Evolutionary conservation across 2,797 vertebrate species (phyloP).

Genomic region (Channallabes apus): DNA sequence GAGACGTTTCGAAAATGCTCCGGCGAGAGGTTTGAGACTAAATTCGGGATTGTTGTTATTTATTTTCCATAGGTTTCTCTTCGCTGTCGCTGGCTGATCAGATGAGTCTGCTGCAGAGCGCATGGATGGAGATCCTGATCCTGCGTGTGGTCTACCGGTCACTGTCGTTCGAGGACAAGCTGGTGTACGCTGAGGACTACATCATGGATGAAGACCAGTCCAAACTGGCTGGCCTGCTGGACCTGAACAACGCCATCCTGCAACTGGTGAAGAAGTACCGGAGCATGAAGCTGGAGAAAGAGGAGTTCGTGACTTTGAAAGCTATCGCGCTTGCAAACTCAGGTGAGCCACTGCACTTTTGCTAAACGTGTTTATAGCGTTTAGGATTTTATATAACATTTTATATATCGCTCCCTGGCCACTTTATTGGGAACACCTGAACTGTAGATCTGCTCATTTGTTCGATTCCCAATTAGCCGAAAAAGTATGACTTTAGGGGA

Average conservation of each 20-base stretch:
- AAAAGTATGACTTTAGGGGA: not conserved
- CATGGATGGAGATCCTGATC: constrained; percentile 99
- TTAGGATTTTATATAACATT: not conserved
- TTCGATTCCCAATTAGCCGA: not conserved
- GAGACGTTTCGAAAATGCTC: not conserved
- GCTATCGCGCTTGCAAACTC: constrained; percentile 99
- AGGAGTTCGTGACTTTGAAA: constrained; percentile 98
- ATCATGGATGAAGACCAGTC: constrained; percentile 99
- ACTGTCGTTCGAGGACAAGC: constrained; percentile 96
- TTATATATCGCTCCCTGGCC: not conserved
- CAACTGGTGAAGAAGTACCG: constrained; percentile 99
- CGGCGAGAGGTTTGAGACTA: not conserved
- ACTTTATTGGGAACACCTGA: not conserved
- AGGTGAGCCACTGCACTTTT: constrained; percentile 72
- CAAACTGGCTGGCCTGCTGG: constrained; percentile 94
- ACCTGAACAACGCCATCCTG: constrained; percentile 97
- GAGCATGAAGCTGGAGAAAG: constrained; percentile 97
- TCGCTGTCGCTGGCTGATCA: constrained; percentile 97
- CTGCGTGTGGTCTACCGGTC: constrained; percentile 97
- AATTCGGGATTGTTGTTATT: not conserved
- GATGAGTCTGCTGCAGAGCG: constrained; percentile 99
- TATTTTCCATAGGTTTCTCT: constrained; percentile 84
- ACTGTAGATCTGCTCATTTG: not conserved
- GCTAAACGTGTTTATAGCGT: no score
- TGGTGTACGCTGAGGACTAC: constrained; percentile 98